phyloP scores from a whole-genome alignment of 2,888 invertebrate genomes.

The Bellardia pandia region DNA sequence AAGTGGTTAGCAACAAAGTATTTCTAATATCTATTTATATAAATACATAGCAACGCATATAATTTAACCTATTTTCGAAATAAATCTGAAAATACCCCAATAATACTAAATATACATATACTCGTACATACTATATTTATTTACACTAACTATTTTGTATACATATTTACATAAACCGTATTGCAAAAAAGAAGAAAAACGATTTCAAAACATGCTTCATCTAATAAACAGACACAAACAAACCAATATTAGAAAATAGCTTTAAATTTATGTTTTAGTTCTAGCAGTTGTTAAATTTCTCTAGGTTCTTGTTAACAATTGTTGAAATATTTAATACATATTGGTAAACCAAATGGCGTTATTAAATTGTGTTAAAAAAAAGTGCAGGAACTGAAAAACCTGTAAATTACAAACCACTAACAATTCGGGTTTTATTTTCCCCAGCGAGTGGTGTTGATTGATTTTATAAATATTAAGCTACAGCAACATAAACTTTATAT shows the following conservation, averaged over 20 bases:
- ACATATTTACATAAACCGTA: slow-evolving; percentile 44
- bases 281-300: slow-evolving; percentile 19
- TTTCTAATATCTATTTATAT: slow-evolving; percentile 7
- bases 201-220: neutral
- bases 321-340: neutral
- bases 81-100: neutral
- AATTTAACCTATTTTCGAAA: slow-evolving; percentile 26
- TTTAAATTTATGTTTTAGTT: neutral
- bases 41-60: neutral
- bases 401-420: neutral
- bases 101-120: neutral
- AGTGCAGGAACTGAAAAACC: neutral
- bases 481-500: neutral
- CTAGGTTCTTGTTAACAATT: neutral
- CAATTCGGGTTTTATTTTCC: neutral
- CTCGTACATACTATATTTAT: neutral
- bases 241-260: neutral
- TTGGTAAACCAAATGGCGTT: neutral
- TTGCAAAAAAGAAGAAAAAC: neutral
- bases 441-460: neutral
- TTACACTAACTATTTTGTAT: neutral
- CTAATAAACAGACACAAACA: neutral
- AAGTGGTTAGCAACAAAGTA: slow-evolving; percentile 5
- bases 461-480: neutral
- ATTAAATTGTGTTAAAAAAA: neutral